Conservation (phyloP, 2,113 vertebrate species). For the Alaudala cheleensis region DNA sequence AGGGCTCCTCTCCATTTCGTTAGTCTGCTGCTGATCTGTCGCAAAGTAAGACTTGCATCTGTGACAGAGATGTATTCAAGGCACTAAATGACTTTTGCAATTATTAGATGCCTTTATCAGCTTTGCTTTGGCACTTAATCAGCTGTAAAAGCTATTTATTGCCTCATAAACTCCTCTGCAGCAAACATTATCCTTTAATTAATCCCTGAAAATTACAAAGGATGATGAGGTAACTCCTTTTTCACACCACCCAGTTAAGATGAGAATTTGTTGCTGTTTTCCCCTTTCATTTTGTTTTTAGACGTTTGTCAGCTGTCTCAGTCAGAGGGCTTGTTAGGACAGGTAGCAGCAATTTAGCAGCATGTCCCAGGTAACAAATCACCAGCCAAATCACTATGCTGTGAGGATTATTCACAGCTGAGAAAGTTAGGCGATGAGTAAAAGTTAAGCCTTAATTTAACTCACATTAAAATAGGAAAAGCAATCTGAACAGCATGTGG, state of each 20-base stretch:
- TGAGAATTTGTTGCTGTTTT: slow-evolving; percentile 8
- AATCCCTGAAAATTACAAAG: slow-evolving; percentile 39
- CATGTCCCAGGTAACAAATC: background rate
- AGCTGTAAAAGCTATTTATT: slow-evolving; percentile 52
- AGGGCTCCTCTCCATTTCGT: background rate
- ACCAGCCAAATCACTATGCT: background rate
- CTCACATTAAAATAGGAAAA: background rate
- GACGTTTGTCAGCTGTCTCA: background rate
- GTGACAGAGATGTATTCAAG: background rate
- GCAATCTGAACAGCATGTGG: background rate
- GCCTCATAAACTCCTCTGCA: slow-evolving; percentile 32
- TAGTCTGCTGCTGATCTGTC: background rate
- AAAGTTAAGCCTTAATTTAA: slow-evolving; percentile 12
- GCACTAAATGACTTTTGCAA: slow-evolving; percentile 3
- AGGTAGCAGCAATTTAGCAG: background rate
- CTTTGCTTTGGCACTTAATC: slow-evolving; percentile 48
- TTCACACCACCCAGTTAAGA: background rate
- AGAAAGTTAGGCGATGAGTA: background rate
- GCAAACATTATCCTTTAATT: slow-evolving; percentile 56
- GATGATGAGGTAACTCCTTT: slow-evolving; percentile 7
- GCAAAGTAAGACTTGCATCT: background rate
- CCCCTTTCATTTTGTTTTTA: background rate
- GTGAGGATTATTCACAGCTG: background rate
- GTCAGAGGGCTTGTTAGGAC: background rate
- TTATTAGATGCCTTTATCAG: slow-evolving; percentile 39